These are phyloP conservation scores for Epinotia demarniana DNA, from an alignment of 2,888 invertebrate species.

Conservation along the genomic window DNA sequence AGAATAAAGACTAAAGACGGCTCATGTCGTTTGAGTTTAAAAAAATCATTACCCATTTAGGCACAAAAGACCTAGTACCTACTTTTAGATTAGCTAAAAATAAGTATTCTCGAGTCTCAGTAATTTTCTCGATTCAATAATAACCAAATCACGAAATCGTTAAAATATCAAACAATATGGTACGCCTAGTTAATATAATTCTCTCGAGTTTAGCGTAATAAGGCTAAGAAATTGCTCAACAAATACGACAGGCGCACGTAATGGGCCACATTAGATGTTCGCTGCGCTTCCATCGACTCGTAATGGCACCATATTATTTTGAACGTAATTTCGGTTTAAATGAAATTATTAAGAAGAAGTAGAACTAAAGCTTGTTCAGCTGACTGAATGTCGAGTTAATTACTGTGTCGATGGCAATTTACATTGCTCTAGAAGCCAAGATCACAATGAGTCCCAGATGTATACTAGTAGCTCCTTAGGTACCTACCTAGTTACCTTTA, in stretches of 20 bases:
- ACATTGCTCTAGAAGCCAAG: too few species aligned
- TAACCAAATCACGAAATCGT: neutral
- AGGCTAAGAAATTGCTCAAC: constrained; percentile 28
- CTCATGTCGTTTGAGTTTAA: too few species aligned
- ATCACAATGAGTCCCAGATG: too few species aligned
- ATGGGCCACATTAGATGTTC: neutral
- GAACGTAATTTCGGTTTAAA: neutral
- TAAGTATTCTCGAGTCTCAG: neutral
- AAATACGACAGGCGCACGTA: constrained; percentile 29
- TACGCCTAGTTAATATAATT: constrained; percentile 11
- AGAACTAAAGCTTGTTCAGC: neutral
- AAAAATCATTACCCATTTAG: too few species aligned
- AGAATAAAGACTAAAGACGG: too few species aligned
- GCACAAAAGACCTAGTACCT: too few species aligned
- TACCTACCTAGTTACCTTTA: too few species aligned
- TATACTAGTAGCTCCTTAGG: too few species aligned
- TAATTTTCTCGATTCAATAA: neutral
- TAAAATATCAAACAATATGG: neutral
- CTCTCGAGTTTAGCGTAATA: constrained; percentile 6
- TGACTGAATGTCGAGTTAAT: too few species aligned
- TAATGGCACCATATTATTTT: constrained; percentile 4
- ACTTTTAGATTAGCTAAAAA: too few species aligned
- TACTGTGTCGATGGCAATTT: too few species aligned
- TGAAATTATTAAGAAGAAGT: constrained; percentile 2
- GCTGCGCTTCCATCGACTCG: neutral